Evolutionary conservation across 2,113 vertebrate species (phyloP).

Genomic region (Bambusicola thoracicus): DNA sequence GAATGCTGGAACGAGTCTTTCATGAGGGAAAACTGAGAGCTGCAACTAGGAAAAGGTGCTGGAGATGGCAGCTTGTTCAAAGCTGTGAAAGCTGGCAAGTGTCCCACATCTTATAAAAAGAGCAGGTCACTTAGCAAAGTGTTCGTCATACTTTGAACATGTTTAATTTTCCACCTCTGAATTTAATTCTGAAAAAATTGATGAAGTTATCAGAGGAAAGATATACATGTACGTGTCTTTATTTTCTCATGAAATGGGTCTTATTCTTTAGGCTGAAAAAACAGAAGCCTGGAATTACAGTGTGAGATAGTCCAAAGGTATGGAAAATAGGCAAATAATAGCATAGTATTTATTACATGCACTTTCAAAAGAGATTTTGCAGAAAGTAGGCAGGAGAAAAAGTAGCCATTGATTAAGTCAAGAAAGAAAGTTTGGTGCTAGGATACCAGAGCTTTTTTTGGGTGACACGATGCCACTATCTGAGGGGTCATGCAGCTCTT

Average conservation of each 20-base stretch:
- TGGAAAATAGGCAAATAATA: not conserved
- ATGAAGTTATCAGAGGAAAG: not conserved
- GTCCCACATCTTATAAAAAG: not conserved
- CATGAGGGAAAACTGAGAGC: not conserved
- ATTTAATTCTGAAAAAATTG: not conserved
- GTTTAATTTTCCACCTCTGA: not conserved
- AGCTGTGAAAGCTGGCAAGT: not conserved
- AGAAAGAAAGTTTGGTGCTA: not conserved
- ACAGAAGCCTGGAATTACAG: not conserved
- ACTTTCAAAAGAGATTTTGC: not conserved
- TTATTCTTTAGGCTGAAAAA: not conserved
- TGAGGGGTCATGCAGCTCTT: not conserved
- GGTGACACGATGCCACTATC: not conserved
- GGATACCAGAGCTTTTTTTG: not conserved
- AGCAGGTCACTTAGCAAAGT: not conserved
- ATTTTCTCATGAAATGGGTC: not conserved
- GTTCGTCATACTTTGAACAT: not conserved
- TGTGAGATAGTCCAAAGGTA: not conserved
- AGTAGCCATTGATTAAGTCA: not conserved
- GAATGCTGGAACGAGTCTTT: not conserved
- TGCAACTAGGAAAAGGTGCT: not conserved
- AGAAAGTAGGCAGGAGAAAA: not conserved
- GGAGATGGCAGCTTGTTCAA: not conserved
- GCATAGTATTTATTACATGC: not conserved
- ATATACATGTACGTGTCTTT: not conserved